Conservation (phyloP, 1,140 invertebrate genomes). For the Dufourea novaeangliae region DNA sequence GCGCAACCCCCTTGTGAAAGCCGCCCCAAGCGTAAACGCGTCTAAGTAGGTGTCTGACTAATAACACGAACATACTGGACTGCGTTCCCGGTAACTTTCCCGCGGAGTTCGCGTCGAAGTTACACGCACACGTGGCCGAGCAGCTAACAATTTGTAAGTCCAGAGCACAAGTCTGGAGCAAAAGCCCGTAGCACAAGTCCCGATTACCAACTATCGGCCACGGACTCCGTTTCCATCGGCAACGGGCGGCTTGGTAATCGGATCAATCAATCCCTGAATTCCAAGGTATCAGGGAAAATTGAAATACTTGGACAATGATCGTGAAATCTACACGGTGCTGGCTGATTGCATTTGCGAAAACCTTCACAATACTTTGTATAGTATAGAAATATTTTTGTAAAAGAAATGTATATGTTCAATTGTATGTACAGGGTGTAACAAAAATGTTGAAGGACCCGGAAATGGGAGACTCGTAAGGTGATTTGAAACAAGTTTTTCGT, state of each 20-base stretch:
- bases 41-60: conserved; percentile 53
- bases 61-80: conserved; percentile 48
- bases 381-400: too few relatives aligned
- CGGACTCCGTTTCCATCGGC: not conserved
- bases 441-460: too few relatives aligned
- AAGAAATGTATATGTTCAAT: too few relatives aligned
- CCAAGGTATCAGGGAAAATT: not conserved
- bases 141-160: conserved; percentile 1
- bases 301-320: conserved; percentile 1
- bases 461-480: too few relatives aligned
- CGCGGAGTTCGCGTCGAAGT: conserved; percentile 22
- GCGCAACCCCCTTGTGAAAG: not conserved
- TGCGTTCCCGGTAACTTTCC: conserved; percentile 55
- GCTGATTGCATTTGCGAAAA: not conserved
- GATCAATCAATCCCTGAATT: conserved; percentile 13
- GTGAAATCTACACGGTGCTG: not conserved
- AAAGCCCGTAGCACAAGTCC: too few relatives aligned
- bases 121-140: conserved; percentile 19
- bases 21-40: conserved; percentile 46
- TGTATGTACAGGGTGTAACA: too few relatives aligned
- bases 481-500: too few relatives aligned
- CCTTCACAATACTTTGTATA: too few relatives aligned
- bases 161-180: too few relatives aligned
- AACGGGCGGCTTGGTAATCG: not conserved
- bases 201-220: conserved; percentile 12